Percentiles rank a stretch among this genome's conserved stretches.
These are phyloP conservation scores for Heliothis peltigera DNA, from an alignment of 2,888 invertebrate genomes.

Conservation along the genomic window DNA sequence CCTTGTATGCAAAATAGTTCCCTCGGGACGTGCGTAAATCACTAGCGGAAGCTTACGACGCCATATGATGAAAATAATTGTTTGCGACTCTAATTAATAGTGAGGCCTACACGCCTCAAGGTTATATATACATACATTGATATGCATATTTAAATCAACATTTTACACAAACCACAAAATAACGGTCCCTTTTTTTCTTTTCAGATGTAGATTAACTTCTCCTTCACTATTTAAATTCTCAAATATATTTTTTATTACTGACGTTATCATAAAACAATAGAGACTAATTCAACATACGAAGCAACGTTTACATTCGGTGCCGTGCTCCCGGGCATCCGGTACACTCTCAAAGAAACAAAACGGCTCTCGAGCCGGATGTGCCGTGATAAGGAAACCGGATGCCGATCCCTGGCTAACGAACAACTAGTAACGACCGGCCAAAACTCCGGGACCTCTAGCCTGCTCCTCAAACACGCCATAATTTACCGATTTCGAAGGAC, in stretches of 20 bases:
- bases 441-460: slow-evolving; percentile 60
- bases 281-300: slow-evolving; percentile 28
- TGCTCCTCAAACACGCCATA: slow-evolving; percentile 42
- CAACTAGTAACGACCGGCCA: slow-evolving; percentile 76
- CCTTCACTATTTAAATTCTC: too few relatives aligned
- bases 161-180: too few relatives aligned
- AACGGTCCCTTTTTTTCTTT: too few relatives aligned
- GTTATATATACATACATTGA: too few relatives aligned
- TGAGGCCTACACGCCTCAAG: too few relatives aligned
- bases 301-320: slow-evolving; percentile 41
- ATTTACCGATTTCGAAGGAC: slow-evolving; percentile 34
- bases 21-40: too few relatives aligned
- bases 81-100: too few relatives aligned
- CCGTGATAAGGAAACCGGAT: slow-evolving; percentile 84
- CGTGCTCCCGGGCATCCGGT: slow-evolving; percentile 69
- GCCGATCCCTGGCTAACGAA: slow-evolving; percentile 81
- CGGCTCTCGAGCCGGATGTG: slow-evolving; percentile 76
- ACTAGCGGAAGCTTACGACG: too few relatives aligned
- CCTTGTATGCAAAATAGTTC: too few relatives aligned
- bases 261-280: slow-evolving; percentile 21
- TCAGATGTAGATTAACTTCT: too few relatives aligned
- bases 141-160: too few relatives aligned
- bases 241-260: neutral
- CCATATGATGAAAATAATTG: too few relatives aligned
- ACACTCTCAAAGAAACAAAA: slow-evolving; percentile 82